Evolutionary conservation across 1,140 invertebrate genomes (phyloP).

Genomic region (Akabosia matsudoensis): DNA sequence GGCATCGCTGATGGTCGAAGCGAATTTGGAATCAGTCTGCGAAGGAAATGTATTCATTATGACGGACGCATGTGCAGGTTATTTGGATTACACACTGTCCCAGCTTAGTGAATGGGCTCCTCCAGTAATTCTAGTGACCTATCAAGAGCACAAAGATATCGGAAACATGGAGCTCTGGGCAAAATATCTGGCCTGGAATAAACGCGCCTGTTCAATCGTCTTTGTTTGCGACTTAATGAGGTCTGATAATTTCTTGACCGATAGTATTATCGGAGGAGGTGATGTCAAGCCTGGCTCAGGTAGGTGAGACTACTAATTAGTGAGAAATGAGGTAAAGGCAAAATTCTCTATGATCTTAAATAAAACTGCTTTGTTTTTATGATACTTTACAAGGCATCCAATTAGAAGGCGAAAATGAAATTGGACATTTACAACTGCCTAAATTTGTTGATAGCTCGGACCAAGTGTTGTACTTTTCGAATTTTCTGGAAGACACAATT

Average conservation of each 20-base stretch:
- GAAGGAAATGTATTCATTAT: conserved; percentile 33
- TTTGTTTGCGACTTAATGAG: conserved; percentile 26
- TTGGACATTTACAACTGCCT: conserved; percentile 14
- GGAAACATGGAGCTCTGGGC: conserved; percentile 18
- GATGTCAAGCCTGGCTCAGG: not conserved
- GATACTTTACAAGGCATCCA: no score
- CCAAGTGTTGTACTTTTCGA: conserved; percentile 21
- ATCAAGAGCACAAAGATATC: conserved; percentile 17
- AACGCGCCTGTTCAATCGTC: conserved; percentile 25
- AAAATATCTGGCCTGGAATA: conserved; percentile 23
- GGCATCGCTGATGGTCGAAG: conserved; percentile 20
- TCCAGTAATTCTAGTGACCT: conserved; percentile 26
- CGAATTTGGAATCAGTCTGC: conserved; percentile 34
- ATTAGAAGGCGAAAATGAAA: conserved; percentile 10
- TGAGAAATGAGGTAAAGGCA: no score
- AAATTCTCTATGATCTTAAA: not conserved
- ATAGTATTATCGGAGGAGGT: not conserved
- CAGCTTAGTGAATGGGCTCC: conserved; percentile 25
- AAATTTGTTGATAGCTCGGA: conserved; percentile 28
- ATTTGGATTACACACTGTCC: conserved; percentile 14
- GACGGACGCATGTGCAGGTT: conserved; percentile 20
- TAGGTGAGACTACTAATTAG: not conserved
- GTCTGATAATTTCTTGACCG: not conserved
- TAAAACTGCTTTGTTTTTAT: no score
- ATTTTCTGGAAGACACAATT: not conserved